Conservation (phyloP, 2,797 vertebrate species). For the Choloepus didactylus region DNA sequence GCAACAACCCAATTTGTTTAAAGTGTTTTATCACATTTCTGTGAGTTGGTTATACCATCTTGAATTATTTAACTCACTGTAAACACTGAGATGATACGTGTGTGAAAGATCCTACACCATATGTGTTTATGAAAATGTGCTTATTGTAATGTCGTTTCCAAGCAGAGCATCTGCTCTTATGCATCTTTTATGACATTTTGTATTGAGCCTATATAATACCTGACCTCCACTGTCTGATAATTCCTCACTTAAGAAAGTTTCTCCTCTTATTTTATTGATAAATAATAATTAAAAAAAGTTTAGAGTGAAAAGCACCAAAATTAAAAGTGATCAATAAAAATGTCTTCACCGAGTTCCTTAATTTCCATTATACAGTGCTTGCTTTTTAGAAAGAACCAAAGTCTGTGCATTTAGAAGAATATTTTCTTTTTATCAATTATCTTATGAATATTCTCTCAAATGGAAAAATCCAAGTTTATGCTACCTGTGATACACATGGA, state of each 20-base stretch:
- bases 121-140: slow-evolving; percentile 70
- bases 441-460: background rate
- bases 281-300: slow-evolving; percentile 33
- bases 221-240: slow-evolving; percentile 65
- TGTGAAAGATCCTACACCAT: slow-evolving; percentile 11
- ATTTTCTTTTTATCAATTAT: background rate
- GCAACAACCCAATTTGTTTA: background rate
- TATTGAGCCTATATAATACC: slow-evolving; percentile 17
- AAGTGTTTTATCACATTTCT: slow-evolving; percentile 58
- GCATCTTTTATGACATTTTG: slow-evolving; percentile 78
- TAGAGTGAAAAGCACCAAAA: background rate
- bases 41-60: slow-evolving; percentile 38
- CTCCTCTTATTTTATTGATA: slow-evolving; percentile 17
- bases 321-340: slow-evolving; percentile 38
- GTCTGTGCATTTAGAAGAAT: background rate
- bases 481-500: background rate
- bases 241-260: slow-evolving; percentile 42
- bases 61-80: slow-evolving; percentile 77
- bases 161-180: slow-evolving; percentile 70
- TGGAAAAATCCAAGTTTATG: slow-evolving; percentile 27
- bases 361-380: background rate
- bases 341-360: background rate
- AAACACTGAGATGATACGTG: slow-evolving; percentile 54
- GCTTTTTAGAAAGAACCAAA: slow-evolving; percentile 34
- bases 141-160: slow-evolving; percentile 46